Base-by-base conservation (phyloP, 2,797 vertebrate genomes). In the Molossus molossus region DNA sequence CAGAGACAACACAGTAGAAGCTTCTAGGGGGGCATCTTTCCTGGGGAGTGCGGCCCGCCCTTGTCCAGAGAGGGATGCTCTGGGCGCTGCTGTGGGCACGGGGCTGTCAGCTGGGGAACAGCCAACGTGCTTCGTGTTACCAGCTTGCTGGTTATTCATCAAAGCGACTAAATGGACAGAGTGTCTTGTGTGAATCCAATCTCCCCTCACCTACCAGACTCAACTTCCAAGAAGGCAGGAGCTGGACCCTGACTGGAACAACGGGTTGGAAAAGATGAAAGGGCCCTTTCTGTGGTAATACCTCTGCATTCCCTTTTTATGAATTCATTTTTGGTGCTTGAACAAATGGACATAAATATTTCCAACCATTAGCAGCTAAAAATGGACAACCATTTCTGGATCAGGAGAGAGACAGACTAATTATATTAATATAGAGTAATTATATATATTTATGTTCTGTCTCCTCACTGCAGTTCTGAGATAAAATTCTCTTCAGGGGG, bases 371-470 rank as follows among this genome's bases (percentile, higher is more conserved):
- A 97, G 94, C 80, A 86, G 96, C 95, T 97, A 97, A 97, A 97
- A 97, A 97, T 97, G 96, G 96, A 94, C 96, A 96, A 95, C 92
- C 94, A 93, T 97, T 97, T 97, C 87, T 96, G 97, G 89, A 96
- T 88, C 89, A 96, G 92, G 92, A 96, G 93, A 97, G 94, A 97
- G 97, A 95, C 48, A 88, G 91, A 94, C 96, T 98, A 97, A 97
- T 97, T 97, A 96, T 94, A 97, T 98, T 97, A 98, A 97, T 97
- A 94, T 95, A 90, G 96, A 97, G 89, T 97, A 97, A 98, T 98
- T 97, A 97, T 93, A 94, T 93, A 72, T 96, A 96, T 97, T 97
- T 97, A 95, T 96, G 90, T 95, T 96, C 93, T 48, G 9, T 82
- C 73, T 90, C 86, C 60, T 95, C 91, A 79, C 87, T 96, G 97